Conservation (phyloP, 2,113 vertebrate genomes). For the Alosa alosa region DNA sequence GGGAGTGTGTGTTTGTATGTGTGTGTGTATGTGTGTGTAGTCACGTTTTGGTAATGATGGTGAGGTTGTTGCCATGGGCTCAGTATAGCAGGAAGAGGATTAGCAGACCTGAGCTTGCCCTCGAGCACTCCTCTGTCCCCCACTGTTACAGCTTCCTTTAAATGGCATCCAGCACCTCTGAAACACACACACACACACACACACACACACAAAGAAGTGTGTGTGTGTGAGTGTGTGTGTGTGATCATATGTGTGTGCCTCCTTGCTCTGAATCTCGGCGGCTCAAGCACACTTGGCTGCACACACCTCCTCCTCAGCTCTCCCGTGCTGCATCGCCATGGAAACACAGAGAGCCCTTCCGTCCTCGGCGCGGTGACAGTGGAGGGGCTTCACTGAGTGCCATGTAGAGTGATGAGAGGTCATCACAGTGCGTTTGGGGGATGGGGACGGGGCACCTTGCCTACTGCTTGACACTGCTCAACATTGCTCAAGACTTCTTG, state of each 20-base stretch:
- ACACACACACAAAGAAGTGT: slow-evolving; percentile 49
- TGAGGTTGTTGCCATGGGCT: slow-evolving; percentile 32
- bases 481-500: not conserved
- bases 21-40: slow-evolving; percentile 30
- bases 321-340: slow-evolving; percentile 73
- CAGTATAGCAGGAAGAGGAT: slow-evolving; percentile 38
- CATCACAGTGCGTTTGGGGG: not conserved
- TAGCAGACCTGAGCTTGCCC: slow-evolving; percentile 38
- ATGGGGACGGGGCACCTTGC: not conserved
- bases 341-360: slow-evolving; percentile 75
- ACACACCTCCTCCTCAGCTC: slow-evolving; percentile 57
- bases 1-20: not conserved
- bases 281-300: slow-evolving; percentile 74
- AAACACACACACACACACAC: slow-evolving; percentile 40
- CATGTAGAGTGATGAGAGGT: slow-evolving; percentile 38
- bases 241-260: slow-evolving; percentile 30
- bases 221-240: slow-evolving; percentile 36
- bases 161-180: slow-evolving; percentile 48
- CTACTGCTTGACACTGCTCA: not conserved
- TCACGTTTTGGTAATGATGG: slow-evolving; percentile 41
- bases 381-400: slow-evolving; percentile 36
- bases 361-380: slow-evolving; percentile 68
- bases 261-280: slow-evolving; percentile 70
- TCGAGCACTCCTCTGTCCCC: slow-evolving; percentile 27
- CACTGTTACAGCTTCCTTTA: slow-evolving; percentile 44